A percentile compares a stretch with the other conserved stretches of the same genome.
phyloP scores from a whole-genome alignment of 2,113 vertebrate genomes.

The Platichthys stellatus region DNA sequence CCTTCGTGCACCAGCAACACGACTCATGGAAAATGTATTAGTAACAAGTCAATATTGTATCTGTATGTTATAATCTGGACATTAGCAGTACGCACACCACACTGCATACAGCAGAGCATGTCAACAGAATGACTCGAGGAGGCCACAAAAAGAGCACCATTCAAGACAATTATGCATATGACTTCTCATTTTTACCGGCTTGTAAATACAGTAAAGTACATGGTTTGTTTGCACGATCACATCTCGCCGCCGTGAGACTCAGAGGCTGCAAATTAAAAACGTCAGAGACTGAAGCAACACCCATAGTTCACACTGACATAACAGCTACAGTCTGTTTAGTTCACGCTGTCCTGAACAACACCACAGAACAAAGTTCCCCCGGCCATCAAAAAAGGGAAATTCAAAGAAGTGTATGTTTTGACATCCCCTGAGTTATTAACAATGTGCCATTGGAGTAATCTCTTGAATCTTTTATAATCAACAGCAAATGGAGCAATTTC shows the following conservation, averaged over 20 bases:
- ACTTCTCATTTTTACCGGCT: not conserved
- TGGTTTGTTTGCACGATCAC: conserved; percentile 14
- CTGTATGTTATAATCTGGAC: not conserved
- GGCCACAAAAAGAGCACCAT: not conserved
- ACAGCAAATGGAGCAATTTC: conserved; percentile 62
- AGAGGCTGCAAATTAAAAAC: not conserved
- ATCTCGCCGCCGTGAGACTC: conserved; percentile 8
- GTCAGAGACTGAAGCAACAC: not conserved
- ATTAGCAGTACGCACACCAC: not conserved
- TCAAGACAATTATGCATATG: not conserved
- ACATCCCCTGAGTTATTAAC: conserved; percentile 29
- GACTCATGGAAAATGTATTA: conserved; percentile 14
- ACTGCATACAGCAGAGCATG: conserved; percentile 14
- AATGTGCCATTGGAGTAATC: conserved; percentile 38
- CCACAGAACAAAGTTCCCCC: conserved; percentile 40
- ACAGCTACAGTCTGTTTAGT: conserved; percentile 5
- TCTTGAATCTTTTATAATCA: conserved; percentile 58
- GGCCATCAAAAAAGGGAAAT: conserved; percentile 52
- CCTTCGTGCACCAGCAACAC: conserved; percentile 33
- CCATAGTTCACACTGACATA: conserved; percentile 1
- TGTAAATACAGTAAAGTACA: not conserved
- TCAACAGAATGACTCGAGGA: not conserved
- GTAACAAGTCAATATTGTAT: conserved; percentile 2
- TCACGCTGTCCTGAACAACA: conserved; percentile 20
- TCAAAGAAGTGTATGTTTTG: conserved; percentile 48